phyloP scores from a whole-genome alignment of 2,113 vertebrate species.

The Alces alces region DNA sequence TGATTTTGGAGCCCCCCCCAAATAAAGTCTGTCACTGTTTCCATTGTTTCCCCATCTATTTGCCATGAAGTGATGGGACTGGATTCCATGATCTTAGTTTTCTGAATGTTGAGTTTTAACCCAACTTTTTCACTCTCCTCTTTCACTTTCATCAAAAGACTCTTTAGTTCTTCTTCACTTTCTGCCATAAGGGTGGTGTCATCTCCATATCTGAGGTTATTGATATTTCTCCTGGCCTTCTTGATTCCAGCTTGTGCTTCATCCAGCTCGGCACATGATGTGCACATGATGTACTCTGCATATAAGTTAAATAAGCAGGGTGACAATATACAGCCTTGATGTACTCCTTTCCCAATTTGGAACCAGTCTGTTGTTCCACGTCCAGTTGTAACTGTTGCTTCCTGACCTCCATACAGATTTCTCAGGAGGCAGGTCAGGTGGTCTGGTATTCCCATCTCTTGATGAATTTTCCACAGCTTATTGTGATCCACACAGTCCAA shows the following conservation, averaged over 20 bases:
- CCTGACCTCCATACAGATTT: neutral
- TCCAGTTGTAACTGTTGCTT: neutral
- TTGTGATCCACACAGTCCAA: neutral
- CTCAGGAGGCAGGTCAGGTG: neutral
- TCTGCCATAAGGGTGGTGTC: neutral
- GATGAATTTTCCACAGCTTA: neutral
- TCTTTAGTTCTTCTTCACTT: neutral
- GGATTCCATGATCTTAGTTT: neutral
- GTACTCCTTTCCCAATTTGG: neutral
- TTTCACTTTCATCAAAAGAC: neutral
- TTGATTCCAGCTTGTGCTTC: neutral
- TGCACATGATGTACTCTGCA: neutral
- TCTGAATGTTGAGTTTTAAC: neutral
- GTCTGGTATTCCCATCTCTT: neutral
- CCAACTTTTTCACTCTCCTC: neutral
- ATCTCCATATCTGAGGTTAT: neutral
- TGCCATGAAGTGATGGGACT: neutral
- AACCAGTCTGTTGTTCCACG: neutral
- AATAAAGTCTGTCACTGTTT: neutral
- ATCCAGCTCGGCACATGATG: too few relatives aligned
- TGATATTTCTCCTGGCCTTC: neutral
- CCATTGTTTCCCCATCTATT: neutral
- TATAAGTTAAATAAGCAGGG: neutral
- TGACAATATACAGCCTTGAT: neutral
- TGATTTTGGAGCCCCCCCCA: neutral